Evolutionary conservation across 2,797 vertebrate species (phyloP).

Genomic region (Triplophysa bombifrons): DNA sequence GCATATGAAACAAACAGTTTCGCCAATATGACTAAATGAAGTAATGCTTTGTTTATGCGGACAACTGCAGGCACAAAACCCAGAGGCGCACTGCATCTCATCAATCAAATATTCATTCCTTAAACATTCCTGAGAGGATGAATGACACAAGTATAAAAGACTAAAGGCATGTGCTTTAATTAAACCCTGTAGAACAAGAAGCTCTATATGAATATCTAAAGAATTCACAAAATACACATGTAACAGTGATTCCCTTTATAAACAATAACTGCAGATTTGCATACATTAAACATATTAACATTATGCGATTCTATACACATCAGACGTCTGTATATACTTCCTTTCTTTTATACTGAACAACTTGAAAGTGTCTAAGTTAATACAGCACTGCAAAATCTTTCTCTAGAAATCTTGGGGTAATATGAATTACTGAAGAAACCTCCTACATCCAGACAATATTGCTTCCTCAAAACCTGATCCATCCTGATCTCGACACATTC

Average conservation of each 20-base stretch:
- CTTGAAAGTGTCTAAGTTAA: background rate
- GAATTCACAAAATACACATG: background rate
- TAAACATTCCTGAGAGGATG: conserved; percentile 24
- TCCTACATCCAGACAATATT: background rate
- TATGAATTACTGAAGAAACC: background rate
- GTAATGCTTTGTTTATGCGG: conserved; percentile 12
- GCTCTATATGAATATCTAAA: background rate
- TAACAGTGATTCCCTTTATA: background rate
- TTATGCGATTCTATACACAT: background rate
- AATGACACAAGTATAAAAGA: conserved; percentile 13
- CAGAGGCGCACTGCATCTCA: conserved; percentile 1
- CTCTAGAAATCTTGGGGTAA: background rate
- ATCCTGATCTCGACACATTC: background rate
- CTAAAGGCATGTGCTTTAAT: background rate
- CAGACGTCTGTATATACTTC: background rate
- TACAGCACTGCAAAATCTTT: background rate
- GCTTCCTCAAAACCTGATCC: background rate
- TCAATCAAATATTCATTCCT: conserved; percentile 36
- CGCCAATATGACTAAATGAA: background rate
- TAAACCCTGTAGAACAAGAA: background rate
- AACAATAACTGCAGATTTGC: background rate
- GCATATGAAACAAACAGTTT: background rate
- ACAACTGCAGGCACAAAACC: conserved; percentile 6
- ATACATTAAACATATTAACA: background rate
- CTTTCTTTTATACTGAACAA: background rate